Evolutionary conservation across 2,113 vertebrate genomes (phyloP), one percentile per base, ranked within the genome.

Genomic region (Tautogolabrus adspersus): DNA sequence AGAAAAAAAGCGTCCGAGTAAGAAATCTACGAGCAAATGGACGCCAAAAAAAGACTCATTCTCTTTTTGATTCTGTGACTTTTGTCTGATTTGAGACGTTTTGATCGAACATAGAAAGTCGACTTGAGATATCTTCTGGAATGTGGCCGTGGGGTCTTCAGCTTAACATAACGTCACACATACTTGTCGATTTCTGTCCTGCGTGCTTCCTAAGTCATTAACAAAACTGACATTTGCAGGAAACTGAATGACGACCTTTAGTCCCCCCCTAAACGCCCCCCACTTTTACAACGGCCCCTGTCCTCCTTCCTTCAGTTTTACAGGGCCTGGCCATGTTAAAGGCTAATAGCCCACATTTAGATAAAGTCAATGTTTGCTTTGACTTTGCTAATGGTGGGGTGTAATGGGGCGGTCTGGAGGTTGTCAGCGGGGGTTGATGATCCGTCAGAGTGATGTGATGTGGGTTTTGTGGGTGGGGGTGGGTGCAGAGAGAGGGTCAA

Each of bases 311-410:
- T 64, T 57, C 22, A 79, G 69, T 77, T 90, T 91, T 89, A 89
- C 75, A 8, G 51, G 78, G 66, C 59, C 81, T 79, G 81, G 86
- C 88, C 85, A 85, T 79, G 87, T 84, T 81, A 84, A 72, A 74
- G 70, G 64, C 87, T 81, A 84, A 86, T 92, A 88, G 91, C 75
- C 75, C 59, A 75, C 83, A 87, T 87, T 90, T 83, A 92, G 90
- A 86, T 89, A 88, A 89, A 89, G 90, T 86, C 89, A 86, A 75
- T 85, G 87, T 93, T 91, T 91, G 92, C 87, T 92, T 87, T 88
- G 84, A 85, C 79, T 79, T 51, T 44, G 64, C 75, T 86, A 89
- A 89, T 87, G 82, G 88, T 42, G 55, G 84, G 79, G 63, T 52
- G 59, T 86, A 83, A 84, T 66, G 60, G 84, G 75, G 62, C 68